A percentile compares a stretch with the other conserved stretches of the same genome.
Conservation (phyloP, 2,888 invertebrate genomes). For the Entomobrya multifasciata region DNA sequence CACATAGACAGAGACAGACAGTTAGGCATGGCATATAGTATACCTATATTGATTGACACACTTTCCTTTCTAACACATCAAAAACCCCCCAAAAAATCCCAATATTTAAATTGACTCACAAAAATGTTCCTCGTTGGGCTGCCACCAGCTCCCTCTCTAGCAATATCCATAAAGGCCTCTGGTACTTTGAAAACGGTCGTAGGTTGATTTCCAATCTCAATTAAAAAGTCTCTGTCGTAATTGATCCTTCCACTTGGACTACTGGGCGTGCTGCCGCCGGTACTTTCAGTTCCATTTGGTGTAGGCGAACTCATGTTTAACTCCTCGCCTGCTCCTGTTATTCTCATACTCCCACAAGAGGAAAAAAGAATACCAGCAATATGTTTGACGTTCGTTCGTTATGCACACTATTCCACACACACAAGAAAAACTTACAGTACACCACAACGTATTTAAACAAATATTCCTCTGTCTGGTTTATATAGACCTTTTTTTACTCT, state of each 20-base stretch:
- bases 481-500: too few relatives aligned
- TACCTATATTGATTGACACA: too few relatives aligned
- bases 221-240: conserved; percentile 75
- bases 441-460: too few relatives aligned
- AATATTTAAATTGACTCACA: conserved; percentile 48
- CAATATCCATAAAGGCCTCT: conserved; percentile 72
- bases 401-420: background rate
- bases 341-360: conserved; percentile 54
- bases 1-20: too few relatives aligned
- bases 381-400: too few relatives aligned
- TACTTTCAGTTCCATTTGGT: conserved; percentile 49
- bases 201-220: conserved; percentile 71
- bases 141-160: conserved; percentile 69
- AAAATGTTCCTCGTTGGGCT: conserved; percentile 62
- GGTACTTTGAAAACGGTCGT: conserved; percentile 72
- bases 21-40: too few relatives aligned
- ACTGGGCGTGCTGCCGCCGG: conserved; percentile 54
- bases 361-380: background rate
- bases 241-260: conserved; percentile 71
- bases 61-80: too few relatives aligned
- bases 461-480: too few relatives aligned
- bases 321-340: conserved; percentile 51
- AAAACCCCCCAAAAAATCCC: too few relatives aligned
- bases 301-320: conserved; percentile 47
- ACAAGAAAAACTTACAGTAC: background rate